Evolutionary conservation across 2,113 vertebrate species (phyloP).

Genomic region (Physeter macrocephalus): DNA sequence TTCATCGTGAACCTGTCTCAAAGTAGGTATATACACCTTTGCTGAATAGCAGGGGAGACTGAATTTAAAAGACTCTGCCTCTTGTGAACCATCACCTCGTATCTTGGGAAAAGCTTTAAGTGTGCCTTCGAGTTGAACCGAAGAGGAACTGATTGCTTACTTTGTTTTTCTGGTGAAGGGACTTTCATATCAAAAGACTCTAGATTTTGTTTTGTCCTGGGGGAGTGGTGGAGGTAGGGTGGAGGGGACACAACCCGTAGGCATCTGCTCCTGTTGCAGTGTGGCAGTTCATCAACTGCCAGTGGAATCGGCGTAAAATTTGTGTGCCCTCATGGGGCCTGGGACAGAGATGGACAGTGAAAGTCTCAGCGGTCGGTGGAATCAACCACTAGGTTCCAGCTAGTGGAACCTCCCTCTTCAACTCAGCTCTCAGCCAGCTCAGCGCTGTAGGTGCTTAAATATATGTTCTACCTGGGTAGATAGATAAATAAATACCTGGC

Average conservation of each 20-base stretch:
- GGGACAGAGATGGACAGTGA: background rate
- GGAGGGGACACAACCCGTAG: background rate
- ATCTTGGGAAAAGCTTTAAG: background rate
- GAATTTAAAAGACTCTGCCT: background rate
- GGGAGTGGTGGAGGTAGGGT: accelerated
- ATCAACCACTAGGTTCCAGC: background rate
- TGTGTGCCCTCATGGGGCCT: background rate
- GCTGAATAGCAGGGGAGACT: background rate
- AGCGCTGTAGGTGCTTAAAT: background rate
- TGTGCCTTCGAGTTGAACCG: background rate
- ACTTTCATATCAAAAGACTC: background rate
- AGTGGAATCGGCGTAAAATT: background rate
- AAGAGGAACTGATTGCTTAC: background rate
- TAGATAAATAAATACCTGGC: background rate
- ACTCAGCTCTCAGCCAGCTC: background rate
- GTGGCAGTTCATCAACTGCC: background rate
- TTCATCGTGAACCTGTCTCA: background rate
- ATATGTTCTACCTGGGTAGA: background rate
- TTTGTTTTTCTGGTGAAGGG: conserved; percentile 29
- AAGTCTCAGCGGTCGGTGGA: background rate
- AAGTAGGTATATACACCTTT: background rate
- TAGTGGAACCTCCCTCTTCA: background rate
- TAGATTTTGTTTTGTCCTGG: background rate
- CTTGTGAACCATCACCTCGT: background rate
- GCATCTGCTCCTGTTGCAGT: background rate